Conservation (phyloP, 37 sponge, comb jelly and placozoan genomes). For the Ianthella basta region DNA sequence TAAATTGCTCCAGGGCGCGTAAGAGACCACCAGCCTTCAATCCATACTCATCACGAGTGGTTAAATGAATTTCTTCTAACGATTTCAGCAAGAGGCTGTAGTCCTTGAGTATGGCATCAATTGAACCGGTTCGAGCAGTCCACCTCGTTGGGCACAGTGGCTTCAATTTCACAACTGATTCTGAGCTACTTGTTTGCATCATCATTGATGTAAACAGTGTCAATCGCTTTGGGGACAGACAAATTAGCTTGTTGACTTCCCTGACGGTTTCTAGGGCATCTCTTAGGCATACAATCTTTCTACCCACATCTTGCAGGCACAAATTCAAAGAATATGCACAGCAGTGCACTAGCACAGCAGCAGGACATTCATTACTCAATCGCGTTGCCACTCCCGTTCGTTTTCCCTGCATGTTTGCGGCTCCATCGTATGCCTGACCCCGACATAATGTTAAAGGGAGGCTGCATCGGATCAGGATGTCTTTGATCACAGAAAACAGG, state of each 20-base stretch:
- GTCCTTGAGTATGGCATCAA: slow-evolving; percentile 46
- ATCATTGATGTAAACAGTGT: slow-evolving; percentile 37
- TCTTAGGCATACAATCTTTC: slow-evolving; percentile 34
- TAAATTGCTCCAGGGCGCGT: slow-evolving; percentile 35
- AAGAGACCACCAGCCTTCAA: slow-evolving; percentile 52
- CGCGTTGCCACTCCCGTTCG: slow-evolving; percentile 55
- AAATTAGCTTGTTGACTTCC: slow-evolving; percentile 44
- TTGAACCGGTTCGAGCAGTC: slow-evolving; percentile 66
- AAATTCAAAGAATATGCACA: slow-evolving; percentile 54
- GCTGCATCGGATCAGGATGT: slow-evolving; percentile 49
- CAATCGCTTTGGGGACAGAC: slow-evolving; percentile 38
- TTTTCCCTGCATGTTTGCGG: slow-evolving; percentile 54
- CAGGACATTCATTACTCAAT: slow-evolving; percentile 39
- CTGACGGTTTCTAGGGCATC: slow-evolving; percentile 55
- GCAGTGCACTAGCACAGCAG: slow-evolving; percentile 62
- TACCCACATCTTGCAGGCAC: slow-evolving; percentile 57
- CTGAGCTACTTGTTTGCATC: slow-evolving; percentile 9
- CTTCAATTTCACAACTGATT: slow-evolving; percentile 25
- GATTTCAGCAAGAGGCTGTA: slow-evolving; percentile 45
- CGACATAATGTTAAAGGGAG: slow-evolving; percentile 54
- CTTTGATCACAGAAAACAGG: slow-evolving; percentile 43
- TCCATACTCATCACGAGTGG: slow-evolving; percentile 59
- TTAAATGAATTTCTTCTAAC: slow-evolving; percentile 58
- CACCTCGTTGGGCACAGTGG: slow-evolving; percentile 64
- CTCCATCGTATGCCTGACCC: too few relatives aligned